These are phyloP conservation scores for Ceratina calcarata DNA, from an alignment of 1,140 invertebrate species.

Conservation along the genomic window DNA sequence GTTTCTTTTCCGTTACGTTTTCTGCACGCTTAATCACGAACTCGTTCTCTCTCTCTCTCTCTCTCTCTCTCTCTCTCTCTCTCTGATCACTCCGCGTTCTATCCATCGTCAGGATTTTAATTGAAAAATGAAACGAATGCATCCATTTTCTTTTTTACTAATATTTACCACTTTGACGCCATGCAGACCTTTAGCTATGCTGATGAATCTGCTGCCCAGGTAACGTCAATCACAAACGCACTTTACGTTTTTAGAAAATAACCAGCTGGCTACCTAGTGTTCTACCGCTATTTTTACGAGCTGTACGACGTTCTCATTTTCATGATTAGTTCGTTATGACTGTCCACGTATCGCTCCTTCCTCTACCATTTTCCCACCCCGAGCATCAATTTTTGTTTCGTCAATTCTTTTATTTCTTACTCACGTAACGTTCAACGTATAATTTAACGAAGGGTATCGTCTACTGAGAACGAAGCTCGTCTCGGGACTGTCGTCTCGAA, in stretches of 20 bases:
- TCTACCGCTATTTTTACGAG: constrained; percentile 6
- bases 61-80: constrained; percentile 63
- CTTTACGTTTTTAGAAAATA: constrained; percentile 74
- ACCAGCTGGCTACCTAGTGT: constrained; percentile 19
- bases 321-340: background rate
- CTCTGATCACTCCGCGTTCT: too few relatives aligned
- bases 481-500: constrained; percentile 27
- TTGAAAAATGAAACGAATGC: constrained; percentile 65
- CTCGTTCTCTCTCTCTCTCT: constrained; percentile 55
- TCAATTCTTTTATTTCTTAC: constrained; percentile 23
- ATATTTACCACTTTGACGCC: constrained; percentile 80
- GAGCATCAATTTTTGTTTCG: background rate
- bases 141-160: constrained; percentile 78
- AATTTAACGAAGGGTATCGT: constrained; percentile 24
- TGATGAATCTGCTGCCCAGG: constrained; percentile 80
- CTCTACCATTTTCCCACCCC: background rate
- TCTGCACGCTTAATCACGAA: constrained; percentile 59
- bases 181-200: constrained; percentile 81
- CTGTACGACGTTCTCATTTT: constrained; percentile 7
- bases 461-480: constrained; percentile 22
- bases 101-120: constrained; percentile 60
- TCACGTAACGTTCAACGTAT: constrained; percentile 5
- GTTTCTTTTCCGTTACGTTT: constrained; percentile 39
- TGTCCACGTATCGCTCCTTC: too few relatives aligned
- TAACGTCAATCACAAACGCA: constrained; percentile 80